Evolutionary conservation across 2,113 vertebrate species (phyloP), one percentile per base, ranked within the genome.

Genomic region (Gymnorhina tibicen): DNA sequence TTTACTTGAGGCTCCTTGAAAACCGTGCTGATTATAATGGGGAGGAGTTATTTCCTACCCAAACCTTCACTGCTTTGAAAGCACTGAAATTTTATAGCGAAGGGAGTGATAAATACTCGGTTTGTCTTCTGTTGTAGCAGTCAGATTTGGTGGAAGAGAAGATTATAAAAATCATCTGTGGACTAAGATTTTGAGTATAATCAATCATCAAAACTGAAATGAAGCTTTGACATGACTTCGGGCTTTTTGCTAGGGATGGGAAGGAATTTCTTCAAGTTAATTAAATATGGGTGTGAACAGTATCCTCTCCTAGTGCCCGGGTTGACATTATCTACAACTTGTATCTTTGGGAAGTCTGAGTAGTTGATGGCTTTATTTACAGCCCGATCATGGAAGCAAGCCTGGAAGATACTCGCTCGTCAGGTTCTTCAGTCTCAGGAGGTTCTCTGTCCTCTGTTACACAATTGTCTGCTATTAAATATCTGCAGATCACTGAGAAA

Each of bases 341-440:
- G 6, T 49, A 30, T 79, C 55, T 84, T 72, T 75, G 87, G 30
- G 6, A 35, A 47, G 27, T 56, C 66, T 96, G 55, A 95, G 9
- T 55, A 39, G 59, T 21, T 91, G 33, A 50, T 93, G 37, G 72
- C 39, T 96, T 93, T 91, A 32, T 91, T 87, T 79, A 27, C 95
- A 98, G 98, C 88, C 98, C 98, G 0, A 99, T 99, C 93, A 97
- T 98, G 95, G 98, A 99, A 97, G 96, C 97, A 80, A 98, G 98
- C 60, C 82, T 96, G 55, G 98, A 99, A 97, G 98, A 98, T 62
- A 98, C 98, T 39, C 97, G 87, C 33, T 97, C 94, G 0, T 97
- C 98, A 24, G 97, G 91, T 55, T 95, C 97, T 47, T 98, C 98
- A 19, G 98, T 96, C 82, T 98, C 98, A 20, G 95, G 96, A 60